These are phyloP conservation scores for Limosa lapponica DNA, from an alignment of 2,797 vertebrate species.

Conservation along the genomic window DNA sequence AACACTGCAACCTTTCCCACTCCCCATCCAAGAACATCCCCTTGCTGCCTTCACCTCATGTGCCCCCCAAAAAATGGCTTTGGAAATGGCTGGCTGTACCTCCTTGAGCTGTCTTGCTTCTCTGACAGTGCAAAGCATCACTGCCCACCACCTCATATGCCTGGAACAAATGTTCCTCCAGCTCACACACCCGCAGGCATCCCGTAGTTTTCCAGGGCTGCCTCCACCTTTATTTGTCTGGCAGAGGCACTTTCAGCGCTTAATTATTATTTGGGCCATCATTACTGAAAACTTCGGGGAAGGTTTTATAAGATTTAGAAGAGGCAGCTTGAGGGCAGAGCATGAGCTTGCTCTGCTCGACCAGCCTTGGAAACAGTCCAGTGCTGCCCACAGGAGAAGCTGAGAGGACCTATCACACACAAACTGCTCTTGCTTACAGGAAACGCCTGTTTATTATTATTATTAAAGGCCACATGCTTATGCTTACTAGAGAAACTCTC, in stretches of 20 bases:
- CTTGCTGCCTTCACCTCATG: accelerated
- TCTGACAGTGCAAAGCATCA: not conserved
- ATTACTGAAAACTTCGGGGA: not conserved
- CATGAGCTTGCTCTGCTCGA: accelerated
- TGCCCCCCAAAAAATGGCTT: accelerated
- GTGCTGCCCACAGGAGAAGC: not conserved
- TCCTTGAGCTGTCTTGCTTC: too few species aligned
- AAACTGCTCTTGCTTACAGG: not conserved
- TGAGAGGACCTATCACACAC: not conserved
- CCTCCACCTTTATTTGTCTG: not conserved
- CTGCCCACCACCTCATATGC: not conserved
- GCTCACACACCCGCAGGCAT: not conserved
- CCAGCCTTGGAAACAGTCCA: not conserved
- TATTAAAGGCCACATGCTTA: not conserved
- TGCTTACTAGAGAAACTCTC: not conserved
- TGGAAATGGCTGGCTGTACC: not conserved
- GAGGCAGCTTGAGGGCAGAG: not conserved
- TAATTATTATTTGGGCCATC: not conserved
- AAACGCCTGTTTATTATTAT: not conserved
- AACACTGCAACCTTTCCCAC: not conserved
- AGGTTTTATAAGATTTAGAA: not conserved
- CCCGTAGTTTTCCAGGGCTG: not conserved
- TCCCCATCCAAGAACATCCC: not conserved
- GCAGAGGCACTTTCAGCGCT: not conserved
- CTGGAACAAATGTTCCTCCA: not conserved